Evolutionary conservation across 2,797 vertebrate species (phyloP).

Genomic region (Vultur gryphus): DNA sequence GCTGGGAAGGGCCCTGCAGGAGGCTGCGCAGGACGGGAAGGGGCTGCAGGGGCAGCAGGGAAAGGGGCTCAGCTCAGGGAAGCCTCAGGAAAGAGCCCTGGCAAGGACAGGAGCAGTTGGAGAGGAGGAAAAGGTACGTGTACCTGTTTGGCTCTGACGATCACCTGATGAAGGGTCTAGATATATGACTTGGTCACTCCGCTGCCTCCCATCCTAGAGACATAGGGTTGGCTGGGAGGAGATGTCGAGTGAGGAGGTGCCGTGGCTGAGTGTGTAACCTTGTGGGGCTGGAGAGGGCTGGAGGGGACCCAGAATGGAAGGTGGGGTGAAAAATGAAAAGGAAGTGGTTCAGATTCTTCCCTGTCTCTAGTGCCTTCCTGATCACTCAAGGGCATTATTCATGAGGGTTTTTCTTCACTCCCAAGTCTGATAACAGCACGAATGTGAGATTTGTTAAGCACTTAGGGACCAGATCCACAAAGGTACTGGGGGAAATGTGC

Average conservation of each 20-base stretch:
- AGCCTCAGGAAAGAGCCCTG: neutral
- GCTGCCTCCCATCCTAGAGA: neutral
- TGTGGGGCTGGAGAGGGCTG: neutral
- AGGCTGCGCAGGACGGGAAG: fast-evolving
- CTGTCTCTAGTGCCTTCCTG: neutral
- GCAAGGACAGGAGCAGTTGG: neutral
- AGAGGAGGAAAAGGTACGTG: neutral
- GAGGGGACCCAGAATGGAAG: neutral
- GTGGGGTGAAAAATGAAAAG: neutral
- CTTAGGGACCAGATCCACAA: neutral
- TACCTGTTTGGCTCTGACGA: fast-evolving
- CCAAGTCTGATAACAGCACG: neutral
- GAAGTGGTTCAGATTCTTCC: neutral
- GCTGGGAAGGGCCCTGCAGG: neutral
- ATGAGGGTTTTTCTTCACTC: neutral
- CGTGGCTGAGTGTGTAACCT: neutral
- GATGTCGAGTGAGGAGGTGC: neutral
- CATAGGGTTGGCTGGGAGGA: neutral
- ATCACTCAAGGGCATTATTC: neutral
- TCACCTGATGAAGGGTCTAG: neutral
- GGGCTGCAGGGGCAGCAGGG: neutral
- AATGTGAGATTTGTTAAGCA: neutral
- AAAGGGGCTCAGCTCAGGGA: neutral
- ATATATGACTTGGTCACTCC: neutral
- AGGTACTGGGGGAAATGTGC: neutral